Evolutionary conservation across 2,888 invertebrate genomes (phyloP).

Genomic region (Mesoligia furuncula): DNA sequence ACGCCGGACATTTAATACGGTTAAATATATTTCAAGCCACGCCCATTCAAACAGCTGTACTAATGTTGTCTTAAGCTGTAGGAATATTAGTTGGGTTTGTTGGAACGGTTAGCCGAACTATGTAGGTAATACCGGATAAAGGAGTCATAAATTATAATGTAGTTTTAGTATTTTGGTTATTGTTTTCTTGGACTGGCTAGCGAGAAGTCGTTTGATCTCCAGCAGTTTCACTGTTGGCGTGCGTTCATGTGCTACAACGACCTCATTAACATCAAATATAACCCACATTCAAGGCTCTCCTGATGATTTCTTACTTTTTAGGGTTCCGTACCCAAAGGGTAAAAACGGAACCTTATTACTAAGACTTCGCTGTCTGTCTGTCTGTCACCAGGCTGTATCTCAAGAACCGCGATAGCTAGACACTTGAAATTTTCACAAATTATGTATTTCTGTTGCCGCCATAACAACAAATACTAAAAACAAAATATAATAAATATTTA

Average conservation of each 20-base stretch:
- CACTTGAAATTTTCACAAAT: too few species aligned
- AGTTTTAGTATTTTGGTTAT: constrained; percentile 11
- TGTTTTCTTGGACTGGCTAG: neutral
- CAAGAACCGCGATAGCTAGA: too few species aligned
- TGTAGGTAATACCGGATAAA: constrained; percentile 1
- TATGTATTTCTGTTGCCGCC: too few species aligned
- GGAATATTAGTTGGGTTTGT: neutral
- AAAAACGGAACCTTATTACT: too few species aligned
- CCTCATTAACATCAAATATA: neutral
- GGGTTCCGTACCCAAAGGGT: too few species aligned
- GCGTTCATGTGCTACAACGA: neutral
- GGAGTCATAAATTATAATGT: constrained; percentile 21
- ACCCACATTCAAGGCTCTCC: neutral
- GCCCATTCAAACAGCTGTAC: constrained; percentile 35
- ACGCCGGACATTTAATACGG: constrained; percentile 35
- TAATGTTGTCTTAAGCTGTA: constrained; percentile 2
- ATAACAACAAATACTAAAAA: too few species aligned
- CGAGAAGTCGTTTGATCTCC: neutral
- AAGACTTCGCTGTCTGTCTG: too few species aligned
- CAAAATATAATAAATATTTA: too few species aligned
- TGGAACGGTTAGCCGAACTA: neutral
- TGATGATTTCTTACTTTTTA: too few species aligned
- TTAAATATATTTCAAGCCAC: constrained; percentile 42
- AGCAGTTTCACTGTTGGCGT: neutral
- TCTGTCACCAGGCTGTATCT: too few species aligned